Base-by-base conservation (phyloP, 2,113 vertebrate species). In the Brienomyrus longianalis region DNA sequence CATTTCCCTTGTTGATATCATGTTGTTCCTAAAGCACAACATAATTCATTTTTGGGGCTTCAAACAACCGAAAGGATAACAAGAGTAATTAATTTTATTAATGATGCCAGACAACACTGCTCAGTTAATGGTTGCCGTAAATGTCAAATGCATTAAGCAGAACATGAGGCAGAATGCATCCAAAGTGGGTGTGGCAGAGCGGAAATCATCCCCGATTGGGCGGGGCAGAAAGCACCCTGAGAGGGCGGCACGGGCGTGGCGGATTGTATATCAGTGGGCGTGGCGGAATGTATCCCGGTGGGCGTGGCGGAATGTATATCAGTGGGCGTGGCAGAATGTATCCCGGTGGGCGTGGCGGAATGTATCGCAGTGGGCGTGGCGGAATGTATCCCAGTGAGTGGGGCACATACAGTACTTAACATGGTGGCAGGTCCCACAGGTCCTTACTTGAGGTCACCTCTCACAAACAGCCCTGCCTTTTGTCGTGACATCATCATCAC, bases 61-160 rank as follows among this genome's bases (percentile, higher is more conserved):
- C 35, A 80, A 77, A 77, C 11, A 39, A 31, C 31, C 3, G 31
- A 77, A 80, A 80, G 5, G 74, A 80, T 43, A 43, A 80, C 35
- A 35, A 80, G 15, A 80, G 35, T 43, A 80, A 51, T 86, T 86
- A 51, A 86, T 86, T 51, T 86, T 86, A 86, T 86, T 86, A 87
- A 87, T 87, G 51, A 50, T 21, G 48, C 27, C n/a, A 11, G 19
- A 17, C 15, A 77, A 19, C 15, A 43, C 74, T 77, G 35, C 35
- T 39, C 45, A 35, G 27, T 17, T 50, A 39, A 70, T 50, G 66
- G 10, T 6, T 89, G 17, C 43, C n/a, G 31, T 45, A 74, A 87
- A 51, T 74, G 66, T 23, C 88, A 77, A 89, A 70, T 0, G 43
- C 45, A 89, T 74, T 51, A 47, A 66, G 27, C 45, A 88, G 23